A percentile compares a stretch with the other conserved stretches of the same genome.
Conservation (phyloP, 2,113 vertebrate genomes). For the Menura novaehollandiae region DNA sequence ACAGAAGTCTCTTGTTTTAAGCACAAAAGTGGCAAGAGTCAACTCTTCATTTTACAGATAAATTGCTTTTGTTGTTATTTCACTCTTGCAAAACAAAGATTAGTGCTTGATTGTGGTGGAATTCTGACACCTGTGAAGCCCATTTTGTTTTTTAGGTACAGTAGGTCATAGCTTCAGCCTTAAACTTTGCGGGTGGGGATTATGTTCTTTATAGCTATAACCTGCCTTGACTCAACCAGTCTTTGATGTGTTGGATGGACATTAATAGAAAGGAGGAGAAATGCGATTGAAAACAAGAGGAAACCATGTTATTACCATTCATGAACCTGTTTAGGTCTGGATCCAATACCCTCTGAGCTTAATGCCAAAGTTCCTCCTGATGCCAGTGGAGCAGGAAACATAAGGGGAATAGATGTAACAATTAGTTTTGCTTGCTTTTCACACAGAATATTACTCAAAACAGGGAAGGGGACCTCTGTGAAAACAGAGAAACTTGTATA, state of each 20-base stretch:
- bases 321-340: background rate
- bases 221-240: background rate
- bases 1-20: constrained; percentile 26
- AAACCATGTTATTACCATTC: background rate
- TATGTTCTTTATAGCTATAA: background rate
- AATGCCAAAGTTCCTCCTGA: background rate
- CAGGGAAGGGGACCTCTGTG: background rate
- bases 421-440: background rate
- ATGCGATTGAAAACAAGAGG: constrained; percentile 21
- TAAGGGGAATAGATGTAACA: background rate
- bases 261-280: background rate
- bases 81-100: constrained; percentile 7
- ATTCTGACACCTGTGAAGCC: constrained; percentile 53
- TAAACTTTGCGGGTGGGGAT: background rate
- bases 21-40: background rate
- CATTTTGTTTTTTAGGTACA: constrained; percentile 25
- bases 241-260: constrained; percentile 1
- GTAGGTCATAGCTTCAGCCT: background rate
- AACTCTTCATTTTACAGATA: background rate
- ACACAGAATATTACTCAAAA: background rate
- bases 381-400: constrained; percentile 10
- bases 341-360: background rate
- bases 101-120: background rate
- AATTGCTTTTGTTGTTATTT: constrained; percentile 25
- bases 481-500: background rate